These are phyloP conservation scores for Augiades crinisus DNA, from an alignment of 2,888 invertebrate species.

Conservation along the genomic window DNA sequence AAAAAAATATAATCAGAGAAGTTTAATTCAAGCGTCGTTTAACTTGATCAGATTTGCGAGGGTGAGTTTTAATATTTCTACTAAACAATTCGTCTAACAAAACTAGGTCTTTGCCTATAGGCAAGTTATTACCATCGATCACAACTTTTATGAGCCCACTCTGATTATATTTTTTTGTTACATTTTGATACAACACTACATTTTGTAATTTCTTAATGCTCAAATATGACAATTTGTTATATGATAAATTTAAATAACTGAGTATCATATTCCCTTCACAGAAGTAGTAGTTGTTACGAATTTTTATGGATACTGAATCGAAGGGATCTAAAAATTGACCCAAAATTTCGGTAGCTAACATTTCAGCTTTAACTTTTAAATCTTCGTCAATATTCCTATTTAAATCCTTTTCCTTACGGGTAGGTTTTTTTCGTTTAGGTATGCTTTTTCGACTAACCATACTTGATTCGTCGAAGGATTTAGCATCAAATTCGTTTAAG, in stretches of 20 bases:
- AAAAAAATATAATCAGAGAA: not conserved
- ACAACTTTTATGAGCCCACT: conserved; percentile 47
- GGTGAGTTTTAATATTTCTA: conserved; percentile 27
- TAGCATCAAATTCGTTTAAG: conserved; percentile 26
- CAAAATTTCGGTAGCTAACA: conserved; percentile 38
- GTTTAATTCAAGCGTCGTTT: conserved; percentile 13
- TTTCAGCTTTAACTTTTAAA: conserved; percentile 38
- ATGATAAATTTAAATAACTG: conserved; percentile 54
- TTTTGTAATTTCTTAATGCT: conserved; percentile 42
- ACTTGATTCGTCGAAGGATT: conserved; percentile 34
- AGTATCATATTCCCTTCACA: conserved; percentile 50
- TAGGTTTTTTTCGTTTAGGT: conserved; percentile 31
- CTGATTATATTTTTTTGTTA: conserved; percentile 31
- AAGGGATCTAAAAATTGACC: conserved; percentile 48
- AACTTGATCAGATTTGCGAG: conserved; percentile 3
- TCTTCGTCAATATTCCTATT: conserved; percentile 29
- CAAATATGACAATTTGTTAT: conserved; percentile 48
- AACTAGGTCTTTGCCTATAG: conserved; percentile 29
- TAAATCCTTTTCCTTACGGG: conserved; percentile 32
- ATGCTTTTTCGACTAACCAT: conserved; percentile 30
- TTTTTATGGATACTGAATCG: conserved; percentile 28
- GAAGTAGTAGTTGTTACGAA: conserved; percentile 35
- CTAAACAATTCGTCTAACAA: conserved; percentile 13
- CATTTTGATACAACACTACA: conserved; percentile 45
- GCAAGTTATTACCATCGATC: conserved; percentile 53